These are phyloP conservation scores for Orthosia cruda DNA, from an alignment of 2,888 invertebrate species.

Conservation along the genomic window DNA sequence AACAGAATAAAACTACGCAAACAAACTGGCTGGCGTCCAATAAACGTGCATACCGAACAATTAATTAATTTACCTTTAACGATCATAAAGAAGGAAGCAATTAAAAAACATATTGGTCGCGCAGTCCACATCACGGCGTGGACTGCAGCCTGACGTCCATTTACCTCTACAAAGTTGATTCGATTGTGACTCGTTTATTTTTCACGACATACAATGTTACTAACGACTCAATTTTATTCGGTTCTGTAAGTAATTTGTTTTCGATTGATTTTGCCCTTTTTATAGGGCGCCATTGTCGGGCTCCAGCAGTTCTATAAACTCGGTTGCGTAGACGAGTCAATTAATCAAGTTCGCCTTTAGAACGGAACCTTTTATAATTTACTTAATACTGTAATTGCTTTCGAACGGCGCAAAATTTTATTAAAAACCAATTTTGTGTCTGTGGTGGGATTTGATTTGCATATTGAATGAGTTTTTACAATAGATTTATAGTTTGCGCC, in stretches of 20 bases:
- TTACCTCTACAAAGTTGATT: slow-evolving; percentile 81
- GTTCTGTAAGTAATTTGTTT: slow-evolving; percentile 82
- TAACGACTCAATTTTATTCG: slow-evolving; percentile 78
- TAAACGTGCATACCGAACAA: slow-evolving; percentile 59
- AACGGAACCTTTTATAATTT: slow-evolving; percentile 73
- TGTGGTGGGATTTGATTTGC: slow-evolving; percentile 51
- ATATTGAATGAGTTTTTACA: slow-evolving; percentile 44
- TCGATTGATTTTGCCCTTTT: slow-evolving; percentile 78
- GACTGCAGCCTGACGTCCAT: slow-evolving; percentile 71
- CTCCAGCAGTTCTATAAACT: slow-evolving; percentile 55
- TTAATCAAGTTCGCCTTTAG: slow-evolving; percentile 72
- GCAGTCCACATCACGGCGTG: slow-evolving; percentile 65
- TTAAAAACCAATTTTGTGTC: slow-evolving; percentile 61
- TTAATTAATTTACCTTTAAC: slow-evolving; percentile 64
- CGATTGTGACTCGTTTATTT: slow-evolving; percentile 76
- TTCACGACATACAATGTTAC: slow-evolving; percentile 79
- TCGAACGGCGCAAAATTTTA: slow-evolving; percentile 64
- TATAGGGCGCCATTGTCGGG: slow-evolving; percentile 66
- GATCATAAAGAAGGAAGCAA: slow-evolving; percentile 56
- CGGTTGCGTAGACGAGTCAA: slow-evolving; percentile 65
- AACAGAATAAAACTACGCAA: slow-evolving; percentile 43
- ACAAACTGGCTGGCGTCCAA: slow-evolving; percentile 49
- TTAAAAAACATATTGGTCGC: slow-evolving; percentile 64
- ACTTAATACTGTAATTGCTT: slow-evolving; percentile 75
- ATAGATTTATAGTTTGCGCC: slow-evolving; percentile 40